Percentiles rank a stretch among this genome's conserved stretches.
phyloP scores from a whole-genome alignment of 1,140 invertebrate species.

The Drosophila pectinifera region DNA sequence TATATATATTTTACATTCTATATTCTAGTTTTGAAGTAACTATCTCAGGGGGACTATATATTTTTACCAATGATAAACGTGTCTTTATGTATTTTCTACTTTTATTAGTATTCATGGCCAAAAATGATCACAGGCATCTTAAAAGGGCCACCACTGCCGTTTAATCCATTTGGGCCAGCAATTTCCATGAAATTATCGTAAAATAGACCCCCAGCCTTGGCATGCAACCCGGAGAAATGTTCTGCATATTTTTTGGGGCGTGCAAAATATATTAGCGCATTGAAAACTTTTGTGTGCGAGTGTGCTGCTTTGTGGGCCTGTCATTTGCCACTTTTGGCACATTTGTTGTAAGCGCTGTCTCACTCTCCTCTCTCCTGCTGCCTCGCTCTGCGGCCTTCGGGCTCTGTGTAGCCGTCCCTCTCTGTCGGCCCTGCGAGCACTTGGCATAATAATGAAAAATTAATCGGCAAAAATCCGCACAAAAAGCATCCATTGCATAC shows the following conservation, averaged over 20 bases:
- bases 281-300: constrained; percentile 24
- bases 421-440: constrained; percentile 27
- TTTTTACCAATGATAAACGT: too few species aligned
- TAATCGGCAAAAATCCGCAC: constrained; percentile 62
- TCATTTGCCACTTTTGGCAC: constrained; percentile 48
- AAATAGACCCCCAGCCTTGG: constrained; percentile 14
- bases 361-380: background rate
- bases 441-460: constrained; percentile 74
- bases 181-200: constrained; percentile 16
- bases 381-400: constrained; percentile 12
- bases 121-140: background rate
- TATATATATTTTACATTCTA: too few species aligned
- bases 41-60: too few species aligned
- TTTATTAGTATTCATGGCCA: too few species aligned
- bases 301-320: constrained; percentile 25
- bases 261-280: constrained; percentile 52
- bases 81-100: too few species aligned
- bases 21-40: too few species aligned
- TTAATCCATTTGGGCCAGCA: background rate
- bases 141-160: background rate
- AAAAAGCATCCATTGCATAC: constrained; percentile 53
- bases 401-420: too few species aligned
- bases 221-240: constrained; percentile 23
- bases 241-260: constrained; percentile 33
- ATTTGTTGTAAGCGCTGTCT: constrained; percentile 31